Evolutionary conservation across 2,888 invertebrate genomes (phyloP).

Genomic region (Conchocele bisecta): DNA sequence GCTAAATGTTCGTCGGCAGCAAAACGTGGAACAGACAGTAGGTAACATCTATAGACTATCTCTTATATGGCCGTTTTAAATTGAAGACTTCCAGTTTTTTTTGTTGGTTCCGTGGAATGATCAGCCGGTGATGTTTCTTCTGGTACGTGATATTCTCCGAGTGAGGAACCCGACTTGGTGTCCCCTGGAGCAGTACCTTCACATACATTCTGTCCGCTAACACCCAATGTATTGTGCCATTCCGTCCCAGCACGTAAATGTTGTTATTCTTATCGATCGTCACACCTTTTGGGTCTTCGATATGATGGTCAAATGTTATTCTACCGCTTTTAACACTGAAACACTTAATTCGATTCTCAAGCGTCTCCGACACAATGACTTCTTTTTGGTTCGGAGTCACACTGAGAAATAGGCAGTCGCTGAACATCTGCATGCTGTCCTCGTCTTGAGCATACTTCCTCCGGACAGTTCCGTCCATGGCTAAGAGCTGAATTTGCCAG

Average conservation of each 20-base stretch:
- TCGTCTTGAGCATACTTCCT: slow-evolving; percentile 31
- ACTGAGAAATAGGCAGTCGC: slow-evolving; percentile 44
- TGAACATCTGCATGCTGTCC: slow-evolving; percentile 35
- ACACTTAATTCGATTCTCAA: slow-evolving; percentile 50
- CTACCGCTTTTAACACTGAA: slow-evolving; percentile 44
- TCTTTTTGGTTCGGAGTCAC: slow-evolving; percentile 41
- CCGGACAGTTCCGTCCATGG: slow-evolving; percentile 35
- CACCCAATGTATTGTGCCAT: slow-evolving; percentile 53
- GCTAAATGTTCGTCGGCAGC: no score
- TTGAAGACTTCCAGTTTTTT: no score
- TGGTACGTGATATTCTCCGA: slow-evolving; percentile 43
- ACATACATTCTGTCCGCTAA: slow-evolving; percentile 46
- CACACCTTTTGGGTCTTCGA: slow-evolving; percentile 56
- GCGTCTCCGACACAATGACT: slow-evolving; percentile 48
- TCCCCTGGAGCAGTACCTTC: slow-evolving; percentile 47
- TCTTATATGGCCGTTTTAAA: no score
- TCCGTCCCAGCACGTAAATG: slow-evolving; percentile 51
- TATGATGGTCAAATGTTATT: slow-evolving; percentile 51
- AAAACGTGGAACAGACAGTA: no score
- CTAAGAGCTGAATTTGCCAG: slow-evolving; percentile 52
- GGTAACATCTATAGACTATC: no score
- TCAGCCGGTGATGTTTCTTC: slow-evolving; percentile 29
- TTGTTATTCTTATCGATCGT: slow-evolving; percentile 50
- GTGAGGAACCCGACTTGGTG: slow-evolving; percentile 29
- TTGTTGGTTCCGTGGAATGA: slow-evolving; percentile 52